phyloP scores from a whole-genome alignment of 2,113 vertebrate genomes.

The Diadophis punctatus region DNA sequence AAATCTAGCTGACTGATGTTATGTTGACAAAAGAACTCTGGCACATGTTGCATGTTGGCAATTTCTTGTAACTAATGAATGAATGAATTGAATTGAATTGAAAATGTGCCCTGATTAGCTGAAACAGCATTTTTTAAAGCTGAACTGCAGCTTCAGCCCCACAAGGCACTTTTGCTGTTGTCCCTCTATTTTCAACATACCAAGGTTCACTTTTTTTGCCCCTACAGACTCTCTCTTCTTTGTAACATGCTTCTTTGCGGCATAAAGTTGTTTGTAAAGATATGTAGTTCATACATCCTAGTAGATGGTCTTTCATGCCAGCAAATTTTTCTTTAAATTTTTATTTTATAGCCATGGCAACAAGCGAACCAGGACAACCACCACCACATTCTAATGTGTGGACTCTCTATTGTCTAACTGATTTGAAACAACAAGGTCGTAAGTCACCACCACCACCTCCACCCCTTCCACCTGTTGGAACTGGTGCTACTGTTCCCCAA shows the following conservation, averaged over 20 bases:
- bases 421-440: constrained; percentile 59
- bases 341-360: constrained; percentile 62
- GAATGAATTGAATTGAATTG: background rate
- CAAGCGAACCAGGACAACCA: constrained; percentile 61
- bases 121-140: constrained; percentile 21
- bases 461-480: constrained; percentile 39
- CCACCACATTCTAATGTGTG: constrained; percentile 57
- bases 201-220: background rate
- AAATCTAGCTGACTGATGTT: background rate
- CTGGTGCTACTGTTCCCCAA: constrained; percentile 39
- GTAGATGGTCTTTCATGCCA: constrained; percentile 57
- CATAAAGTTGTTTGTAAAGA: constrained; percentile 20
- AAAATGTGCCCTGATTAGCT: background rate
- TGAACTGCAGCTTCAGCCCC: background rate
- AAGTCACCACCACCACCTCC: constrained; percentile 50
- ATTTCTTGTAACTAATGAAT: too few species aligned
- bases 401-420: constrained; percentile 65
- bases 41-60: background rate
- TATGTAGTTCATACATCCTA: constrained; percentile 47
- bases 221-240: constrained; percentile 21
- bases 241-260: constrained; percentile 49
- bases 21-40: background rate
- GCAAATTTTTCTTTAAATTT: constrained; percentile 46
- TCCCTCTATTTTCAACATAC: background rate
- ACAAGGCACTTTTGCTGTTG: background rate